Conservation (phyloP, 2,888 invertebrate genomes). For the Nebria salina region DNA sequence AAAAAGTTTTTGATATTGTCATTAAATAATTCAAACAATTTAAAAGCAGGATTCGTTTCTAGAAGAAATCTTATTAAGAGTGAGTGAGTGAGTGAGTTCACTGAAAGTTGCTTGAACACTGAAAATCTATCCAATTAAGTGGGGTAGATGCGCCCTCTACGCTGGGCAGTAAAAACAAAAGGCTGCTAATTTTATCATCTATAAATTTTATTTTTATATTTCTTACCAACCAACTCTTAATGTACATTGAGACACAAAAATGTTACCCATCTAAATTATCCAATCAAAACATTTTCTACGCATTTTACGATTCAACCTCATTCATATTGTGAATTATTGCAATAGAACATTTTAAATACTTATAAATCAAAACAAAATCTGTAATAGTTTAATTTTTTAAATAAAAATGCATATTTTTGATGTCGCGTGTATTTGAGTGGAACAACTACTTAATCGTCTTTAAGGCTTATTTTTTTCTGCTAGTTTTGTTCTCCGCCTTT, state of each 20-base stretch:
- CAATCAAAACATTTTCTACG: too few relatives aligned
- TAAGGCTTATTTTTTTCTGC: conserved; percentile 31
- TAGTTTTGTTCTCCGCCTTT: conserved; percentile 11
- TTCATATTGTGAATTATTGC: too few relatives aligned
- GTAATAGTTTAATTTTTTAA: too few relatives aligned
- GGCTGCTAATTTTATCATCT: conserved; percentile 39
- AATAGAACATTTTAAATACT: too few relatives aligned
- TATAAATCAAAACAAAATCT: not conserved
- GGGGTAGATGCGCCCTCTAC: not conserved
- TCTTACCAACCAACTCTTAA: conserved; percentile 14
- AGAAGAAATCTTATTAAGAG: conserved; percentile 31
- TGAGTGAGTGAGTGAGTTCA: not conserved
- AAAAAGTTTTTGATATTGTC: conserved; percentile 24
- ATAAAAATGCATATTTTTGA: conserved; percentile 6
- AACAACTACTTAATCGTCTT: conserved; percentile 35
- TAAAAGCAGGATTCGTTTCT: conserved; percentile 24
- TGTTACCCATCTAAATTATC: not conserved
- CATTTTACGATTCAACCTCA: too few relatives aligned
- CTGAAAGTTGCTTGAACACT: conserved; percentile 17
- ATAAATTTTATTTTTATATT: conserved; percentile 46
- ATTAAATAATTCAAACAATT: conserved; percentile 40
- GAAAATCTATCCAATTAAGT: conserved; percentile 41
- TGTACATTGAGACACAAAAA: conserved; percentile 12
- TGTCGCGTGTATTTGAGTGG: not conserved
- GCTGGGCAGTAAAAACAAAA: conserved; percentile 36